Evolutionary conservation across 2,113 vertebrate genomes (phyloP), one percentile per base, ranked within the genome.

Genomic region (Myotis lucifugus): DNA sequence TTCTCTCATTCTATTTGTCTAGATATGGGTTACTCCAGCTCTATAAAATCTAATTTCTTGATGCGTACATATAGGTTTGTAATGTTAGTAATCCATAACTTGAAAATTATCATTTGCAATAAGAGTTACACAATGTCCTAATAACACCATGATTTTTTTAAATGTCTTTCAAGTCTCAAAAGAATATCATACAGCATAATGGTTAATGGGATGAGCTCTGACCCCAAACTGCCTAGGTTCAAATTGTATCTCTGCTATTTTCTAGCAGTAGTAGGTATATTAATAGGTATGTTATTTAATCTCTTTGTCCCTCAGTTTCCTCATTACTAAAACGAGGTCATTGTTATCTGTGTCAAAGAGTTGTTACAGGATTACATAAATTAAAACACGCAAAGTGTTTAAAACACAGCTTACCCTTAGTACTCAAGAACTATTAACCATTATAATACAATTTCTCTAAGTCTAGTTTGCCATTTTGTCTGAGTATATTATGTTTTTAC

Each of bases 271-370:
- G 21, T 70, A 64, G 18, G 4, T 59, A 52, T 59, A 52, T 52
- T 81, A 79, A 34, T 73, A 83, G 32, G 32, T 72, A 42, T 85
- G 69, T 74, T 90, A 78, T 52, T 72, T 81, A 90, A 91, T 2
- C 5, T 70, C 61, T 66, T 59, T 85, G 18, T 67, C 25, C 37
- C 25, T 90, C 15, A 85, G 40, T 94, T 94, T 91, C 25, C 6
- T 94, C 40, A 78, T 61, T 89, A 78, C 29, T 86, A 86, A 94
- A 94, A 92, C 76, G 13, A 92, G 14, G 23, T 59, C 48, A 50
- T 37, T 77, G 3, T 67, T 85, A 84, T 29, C 48, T 91, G 72
- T 9, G 12, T 86, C 6, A 82, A 54, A 82, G 52, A 46, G 13
- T 21, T 73, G 8, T 42, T 87, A 52, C 25, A 94, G 17, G 18